phyloP scores from a whole-genome alignment of 2,888 invertebrate species.

The Flabesymbios commensalis region DNA sequence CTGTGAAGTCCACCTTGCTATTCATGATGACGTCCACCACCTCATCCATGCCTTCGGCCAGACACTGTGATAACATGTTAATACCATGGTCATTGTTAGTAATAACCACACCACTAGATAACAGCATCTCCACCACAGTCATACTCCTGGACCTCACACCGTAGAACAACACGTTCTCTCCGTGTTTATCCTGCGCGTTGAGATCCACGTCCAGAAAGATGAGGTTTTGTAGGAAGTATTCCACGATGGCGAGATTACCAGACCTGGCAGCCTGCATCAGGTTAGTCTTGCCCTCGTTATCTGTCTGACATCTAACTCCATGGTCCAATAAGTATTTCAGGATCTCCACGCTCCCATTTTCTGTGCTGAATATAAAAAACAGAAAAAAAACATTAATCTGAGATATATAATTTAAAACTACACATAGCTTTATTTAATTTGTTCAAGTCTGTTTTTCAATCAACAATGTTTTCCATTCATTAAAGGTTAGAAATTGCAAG shows the following conservation, averaged over 20 bases:
- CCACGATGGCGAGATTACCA: slow-evolving; percentile 26
- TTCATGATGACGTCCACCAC: slow-evolving; percentile 18
- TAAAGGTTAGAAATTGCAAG: too few species aligned
- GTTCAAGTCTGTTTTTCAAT: too few species aligned
- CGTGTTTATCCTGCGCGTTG: slow-evolving; percentile 28
- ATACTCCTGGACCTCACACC: slow-evolving; percentile 23
- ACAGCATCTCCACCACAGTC: slow-evolving; percentile 18
- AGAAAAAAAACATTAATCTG: too few species aligned
- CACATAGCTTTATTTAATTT: too few species aligned
- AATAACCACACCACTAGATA: slow-evolving; percentile 22
- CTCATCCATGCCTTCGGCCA: slow-evolving; percentile 9
- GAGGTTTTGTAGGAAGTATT: slow-evolving; percentile 27
- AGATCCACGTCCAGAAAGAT: slow-evolving; percentile 20
- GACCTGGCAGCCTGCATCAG: slow-evolving; percentile 38
- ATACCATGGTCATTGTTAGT: slow-evolving; percentile 19
- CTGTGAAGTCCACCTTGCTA: slow-evolving; percentile 5
- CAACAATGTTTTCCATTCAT: too few species aligned
- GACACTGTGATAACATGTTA: slow-evolving; percentile 8
- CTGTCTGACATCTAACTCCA: slow-evolving; percentile 19
- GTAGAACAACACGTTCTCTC: slow-evolving; percentile 39
- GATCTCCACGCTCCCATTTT: slow-evolving; percentile 31
- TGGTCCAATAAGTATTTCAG: slow-evolving; percentile 24
- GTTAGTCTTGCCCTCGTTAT: slow-evolving; percentile 26
- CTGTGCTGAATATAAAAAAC: too few species aligned
- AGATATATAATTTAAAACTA: too few species aligned